Conservation (phyloP, 2,888 invertebrate species). For the Eumacrocentrus americanus region DNA sequence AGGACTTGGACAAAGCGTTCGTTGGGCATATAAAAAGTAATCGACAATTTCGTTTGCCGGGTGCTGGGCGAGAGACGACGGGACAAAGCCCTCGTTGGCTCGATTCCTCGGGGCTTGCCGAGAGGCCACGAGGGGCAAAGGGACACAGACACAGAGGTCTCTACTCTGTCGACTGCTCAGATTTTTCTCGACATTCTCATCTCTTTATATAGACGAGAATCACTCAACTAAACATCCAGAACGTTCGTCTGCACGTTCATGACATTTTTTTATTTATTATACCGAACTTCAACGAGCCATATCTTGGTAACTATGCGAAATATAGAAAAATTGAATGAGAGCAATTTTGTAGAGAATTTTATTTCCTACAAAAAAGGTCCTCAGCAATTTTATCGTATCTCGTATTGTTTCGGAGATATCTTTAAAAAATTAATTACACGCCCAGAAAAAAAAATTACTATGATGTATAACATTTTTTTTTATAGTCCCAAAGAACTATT, state of each 20-base stretch:
- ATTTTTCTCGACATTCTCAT: constrained; percentile 3
- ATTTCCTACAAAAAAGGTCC: no score
- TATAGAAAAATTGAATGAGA: no score
- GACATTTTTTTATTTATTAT: background rate
- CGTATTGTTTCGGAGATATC: no score
- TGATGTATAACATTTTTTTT: no score
- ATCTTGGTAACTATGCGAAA: no score
- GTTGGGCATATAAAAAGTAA: constrained; percentile 36
- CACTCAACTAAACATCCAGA: constrained; percentile 2
- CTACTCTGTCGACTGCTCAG: constrained; percentile 8
- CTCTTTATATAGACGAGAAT: background rate
- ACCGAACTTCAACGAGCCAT: no score
- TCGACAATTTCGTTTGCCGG: constrained; percentile 36
- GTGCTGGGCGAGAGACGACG: constrained; percentile 15
- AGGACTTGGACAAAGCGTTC: constrained; percentile 25
- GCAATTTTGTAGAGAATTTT: no score
- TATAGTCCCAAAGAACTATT: background rate
- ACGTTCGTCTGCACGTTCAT: background rate
- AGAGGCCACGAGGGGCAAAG: background rate
- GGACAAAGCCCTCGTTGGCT: constrained; percentile 22
- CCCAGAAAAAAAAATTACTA: background rate
- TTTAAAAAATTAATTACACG: no score
- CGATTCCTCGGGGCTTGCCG: background rate
- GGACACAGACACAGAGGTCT: background rate
- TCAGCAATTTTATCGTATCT: no score